These are phyloP conservation scores for Diarsia brunnea DNA, from an alignment of 2,888 invertebrate genomes.

Conservation along the genomic window DNA sequence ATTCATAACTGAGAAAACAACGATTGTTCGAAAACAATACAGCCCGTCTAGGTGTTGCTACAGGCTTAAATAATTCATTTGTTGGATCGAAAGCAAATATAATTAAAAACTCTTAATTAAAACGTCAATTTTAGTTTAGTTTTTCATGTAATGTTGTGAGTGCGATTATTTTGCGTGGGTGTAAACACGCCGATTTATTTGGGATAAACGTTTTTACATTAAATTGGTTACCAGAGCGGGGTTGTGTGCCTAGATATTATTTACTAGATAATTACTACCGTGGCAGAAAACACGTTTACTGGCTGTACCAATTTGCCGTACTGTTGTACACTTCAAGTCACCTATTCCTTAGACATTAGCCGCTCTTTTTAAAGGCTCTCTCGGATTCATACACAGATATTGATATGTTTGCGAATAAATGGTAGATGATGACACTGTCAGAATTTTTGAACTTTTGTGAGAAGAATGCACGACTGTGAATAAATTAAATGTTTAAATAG, in stretches of 20 bases:
- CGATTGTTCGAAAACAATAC: slow-evolving; percentile 40
- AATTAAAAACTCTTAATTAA: slow-evolving; percentile 52
- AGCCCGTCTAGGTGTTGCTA: slow-evolving; percentile 23
- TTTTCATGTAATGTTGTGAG: neutral
- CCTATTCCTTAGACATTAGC: too few relatives aligned
- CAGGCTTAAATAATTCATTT: slow-evolving; percentile 37
- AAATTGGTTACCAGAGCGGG: neutral
- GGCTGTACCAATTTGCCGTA: too few relatives aligned
- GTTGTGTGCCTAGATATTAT: neutral
- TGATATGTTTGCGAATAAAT: too few relatives aligned
- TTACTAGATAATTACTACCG: too few relatives aligned
- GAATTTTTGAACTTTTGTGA: too few relatives aligned
- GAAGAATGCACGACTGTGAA: too few relatives aligned
- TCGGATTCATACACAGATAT: too few relatives aligned
- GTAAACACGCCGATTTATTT: slow-evolving; percentile 3
- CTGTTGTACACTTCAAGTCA: too few relatives aligned
- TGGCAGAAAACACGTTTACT: too few relatives aligned
- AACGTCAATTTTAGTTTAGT: slow-evolving; percentile 32
- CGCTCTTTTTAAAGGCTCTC: neutral
- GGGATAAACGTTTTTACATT: neutral
- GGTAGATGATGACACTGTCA: too few relatives aligned
- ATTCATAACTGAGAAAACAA: slow-evolving; percentile 47
- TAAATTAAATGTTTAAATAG: too few relatives aligned
- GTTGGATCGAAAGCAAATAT: slow-evolving; percentile 45
- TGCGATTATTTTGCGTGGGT: slow-evolving; percentile 14